Base-by-base conservation (phyloP, 2,113 vertebrate species). In the Apaloderma vittatum region DNA sequence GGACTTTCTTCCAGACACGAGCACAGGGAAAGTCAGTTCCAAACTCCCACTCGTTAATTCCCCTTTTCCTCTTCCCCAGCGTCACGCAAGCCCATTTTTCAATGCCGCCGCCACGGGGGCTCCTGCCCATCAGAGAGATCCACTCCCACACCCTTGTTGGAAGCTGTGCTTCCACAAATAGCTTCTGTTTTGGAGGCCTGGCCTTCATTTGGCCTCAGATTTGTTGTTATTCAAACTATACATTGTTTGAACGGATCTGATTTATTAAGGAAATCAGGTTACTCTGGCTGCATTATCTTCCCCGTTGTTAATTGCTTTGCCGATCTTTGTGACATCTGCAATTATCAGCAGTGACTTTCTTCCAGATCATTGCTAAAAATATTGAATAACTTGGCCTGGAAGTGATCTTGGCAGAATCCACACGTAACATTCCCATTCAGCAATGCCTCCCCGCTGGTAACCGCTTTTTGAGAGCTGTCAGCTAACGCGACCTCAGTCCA, bases 61-160 rank as follows among this genome's bases (percentile, higher is more conserved):
- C 54, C 18, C 30, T 26, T 65, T 40, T 21, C 16, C 11, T 51
- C 34, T 32, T n/a, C 58, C 30, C 32, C 54, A 76, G 67, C 62
- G 17, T 14, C 57, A 6, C 2, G 0, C 15, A 71, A 91, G 4
- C 18, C n/a, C 24, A 11, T 29, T 87, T 91, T 54, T 45, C 59
- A 11, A 0, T 15, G 48, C 5, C 0, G 0, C 29, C 0, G 0
- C 46, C 1, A 0, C 6, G 76, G 61, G 80, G 52, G 34, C 36
- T 92, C 46, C n/a, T 78, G 67, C 55, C 70, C 57, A 3, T 15
- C 68, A 51, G 40, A 51, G 5, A 45, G 32, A 27, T 18, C 46
- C 48, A 3, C 29, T 52, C 40, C 57, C 43, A 36, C 29, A 18
- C 5, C 19, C 11, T 16, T 36, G 11, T 5, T 58, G 34, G n/a